These are phyloP conservation scores for Lacanobia wlatinum DNA, from an alignment of 2,888 invertebrate genomes.

Conservation along the genomic window DNA sequence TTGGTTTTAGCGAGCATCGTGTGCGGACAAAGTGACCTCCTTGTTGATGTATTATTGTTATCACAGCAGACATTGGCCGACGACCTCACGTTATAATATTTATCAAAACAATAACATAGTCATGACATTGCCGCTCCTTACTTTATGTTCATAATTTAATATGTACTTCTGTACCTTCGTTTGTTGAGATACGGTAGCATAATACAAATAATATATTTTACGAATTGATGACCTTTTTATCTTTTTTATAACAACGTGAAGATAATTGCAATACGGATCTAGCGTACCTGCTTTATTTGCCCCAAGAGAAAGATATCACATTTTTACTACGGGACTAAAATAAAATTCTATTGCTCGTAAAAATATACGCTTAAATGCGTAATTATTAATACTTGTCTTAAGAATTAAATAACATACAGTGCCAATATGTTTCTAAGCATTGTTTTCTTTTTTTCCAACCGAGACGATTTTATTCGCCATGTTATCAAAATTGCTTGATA, in stretches of 20 bases:
- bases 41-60: slow-evolving; percentile 61
- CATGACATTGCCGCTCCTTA: slow-evolving; percentile 59
- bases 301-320: not conserved
- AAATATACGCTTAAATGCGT: no score
- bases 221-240: not conserved
- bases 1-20: slow-evolving; percentile 25
- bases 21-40: slow-evolving; percentile 60
- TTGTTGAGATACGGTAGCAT: not conserved
- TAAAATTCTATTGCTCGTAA: not conserved
- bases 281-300: slow-evolving; percentile 11
- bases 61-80: slow-evolving; percentile 65
- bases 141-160: slow-evolving; percentile 6
- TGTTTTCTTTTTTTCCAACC: no score
- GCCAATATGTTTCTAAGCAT: not conserved
- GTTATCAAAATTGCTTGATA: no score
- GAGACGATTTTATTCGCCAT: no score
- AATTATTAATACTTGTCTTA: no score
- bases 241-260: not conserved
- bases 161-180: not conserved
- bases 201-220: no score
- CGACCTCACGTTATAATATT: slow-evolving; percentile 63
- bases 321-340: not conserved
- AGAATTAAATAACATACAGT: not conserved
- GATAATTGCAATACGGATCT: not conserved
- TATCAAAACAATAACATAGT: slow-evolving; percentile 69